phyloP scores from a whole-genome alignment of 2,888 invertebrate genomes.

The Ichneumoninae sp. region DNA sequence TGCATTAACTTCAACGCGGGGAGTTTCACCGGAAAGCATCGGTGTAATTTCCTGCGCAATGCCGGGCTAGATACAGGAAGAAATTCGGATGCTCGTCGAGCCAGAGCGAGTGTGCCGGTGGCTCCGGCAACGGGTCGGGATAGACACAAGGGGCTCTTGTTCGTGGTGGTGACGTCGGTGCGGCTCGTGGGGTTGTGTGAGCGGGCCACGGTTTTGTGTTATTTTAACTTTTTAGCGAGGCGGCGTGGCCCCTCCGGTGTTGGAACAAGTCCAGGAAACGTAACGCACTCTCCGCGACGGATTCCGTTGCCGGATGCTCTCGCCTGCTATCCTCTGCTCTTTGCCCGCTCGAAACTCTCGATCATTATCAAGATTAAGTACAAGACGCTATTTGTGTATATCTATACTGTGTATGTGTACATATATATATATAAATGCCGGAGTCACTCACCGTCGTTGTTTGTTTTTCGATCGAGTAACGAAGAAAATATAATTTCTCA shows the following conservation, averaged over 20 bases:
- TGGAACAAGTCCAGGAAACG: slow-evolving; percentile 69
- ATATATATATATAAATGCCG: neutral
- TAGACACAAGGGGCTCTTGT: neutral
- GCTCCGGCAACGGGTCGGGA: slow-evolving; percentile 9
- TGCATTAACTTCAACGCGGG: slow-evolving; percentile 26
- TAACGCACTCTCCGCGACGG: slow-evolving; percentile 63
- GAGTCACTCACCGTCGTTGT: neutral
- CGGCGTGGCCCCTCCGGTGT: slow-evolving; percentile 47
- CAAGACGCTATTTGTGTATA: neutral
- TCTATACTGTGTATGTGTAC: too few species aligned
- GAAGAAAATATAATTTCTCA: slow-evolving; percentile 16
- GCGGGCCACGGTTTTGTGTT: slow-evolving; percentile 62
- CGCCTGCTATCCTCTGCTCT: slow-evolving; percentile 22
- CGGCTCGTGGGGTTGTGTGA: slow-evolving; percentile 14
- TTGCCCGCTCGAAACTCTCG: slow-evolving; percentile 31
- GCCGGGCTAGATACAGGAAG: slow-evolving; percentile 45
- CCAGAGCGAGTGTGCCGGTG: slow-evolving; percentile 34
- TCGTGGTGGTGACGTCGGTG: slow-evolving; percentile 17
- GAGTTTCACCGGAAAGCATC: slow-evolving; percentile 37
- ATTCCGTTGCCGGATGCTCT: slow-evolving; percentile 60
- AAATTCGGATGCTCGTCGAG: slow-evolving; percentile 53
- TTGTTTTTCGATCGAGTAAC: slow-evolving; percentile 6
- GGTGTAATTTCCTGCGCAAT: slow-evolving; percentile 47
- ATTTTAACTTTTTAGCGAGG: slow-evolving; percentile 71
- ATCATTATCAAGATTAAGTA: slow-evolving; percentile 56